These are phyloP conservation scores for Oophaga pumilio DNA, from an alignment of 2,113 vertebrate species.

Conservation along the genomic window DNA sequence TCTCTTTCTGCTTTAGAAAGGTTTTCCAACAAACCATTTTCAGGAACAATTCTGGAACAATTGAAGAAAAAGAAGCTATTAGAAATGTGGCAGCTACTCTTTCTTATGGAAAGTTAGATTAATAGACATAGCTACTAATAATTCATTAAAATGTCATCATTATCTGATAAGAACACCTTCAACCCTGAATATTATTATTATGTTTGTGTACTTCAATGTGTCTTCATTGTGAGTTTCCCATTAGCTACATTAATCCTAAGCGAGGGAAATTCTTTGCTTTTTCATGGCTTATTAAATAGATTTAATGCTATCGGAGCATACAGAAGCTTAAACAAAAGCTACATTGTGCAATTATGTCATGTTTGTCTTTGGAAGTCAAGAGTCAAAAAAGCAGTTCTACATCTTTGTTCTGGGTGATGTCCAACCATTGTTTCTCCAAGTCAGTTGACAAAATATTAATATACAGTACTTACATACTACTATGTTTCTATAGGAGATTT, in stretches of 20 bases:
- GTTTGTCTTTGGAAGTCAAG: neutral
- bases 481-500: too few species aligned
- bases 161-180: neutral
- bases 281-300: neutral
- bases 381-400: neutral
- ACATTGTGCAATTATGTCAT: neutral
- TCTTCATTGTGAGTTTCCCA: neutral
- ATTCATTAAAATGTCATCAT: neutral
- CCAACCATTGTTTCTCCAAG: neutral
- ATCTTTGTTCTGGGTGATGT: neutral
- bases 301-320: neutral
- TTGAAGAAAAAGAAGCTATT: neutral
- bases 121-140: neutral
- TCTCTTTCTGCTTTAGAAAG: neutral
- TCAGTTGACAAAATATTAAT: too few species aligned
- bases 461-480: too few species aligned
- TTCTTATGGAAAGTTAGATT: neutral
- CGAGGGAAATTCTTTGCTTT: neutral
- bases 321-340: slow-evolving; percentile 4
- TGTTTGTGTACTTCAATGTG: neutral
- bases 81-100: neutral
- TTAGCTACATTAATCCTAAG: neutral
- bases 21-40: neutral
- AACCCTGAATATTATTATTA: neutral
- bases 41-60: neutral